Percentiles rank a stretch among this genome's conserved stretches.
Conservation (phyloP, 2,113 vertebrate genomes). For the Podocnemis expansa region DNA sequence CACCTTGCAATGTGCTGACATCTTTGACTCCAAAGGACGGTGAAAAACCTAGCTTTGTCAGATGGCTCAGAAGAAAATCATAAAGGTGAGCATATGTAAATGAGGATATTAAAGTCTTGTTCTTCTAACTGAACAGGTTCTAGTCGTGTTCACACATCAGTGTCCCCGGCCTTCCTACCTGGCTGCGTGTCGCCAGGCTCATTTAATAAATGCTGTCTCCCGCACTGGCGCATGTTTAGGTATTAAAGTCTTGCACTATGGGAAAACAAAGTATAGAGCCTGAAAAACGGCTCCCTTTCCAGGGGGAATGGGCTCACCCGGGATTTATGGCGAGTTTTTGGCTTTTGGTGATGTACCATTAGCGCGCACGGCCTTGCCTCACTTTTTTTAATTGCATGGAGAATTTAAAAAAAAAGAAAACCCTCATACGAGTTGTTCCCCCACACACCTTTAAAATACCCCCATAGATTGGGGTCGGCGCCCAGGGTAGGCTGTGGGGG, state of each 20-base stretch:
- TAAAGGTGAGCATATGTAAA: constrained; percentile 70
- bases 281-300: background rate
- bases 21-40: constrained; percentile 32
- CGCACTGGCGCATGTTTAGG: constrained; percentile 26
- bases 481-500: constrained; percentile 30
- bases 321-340: constrained; percentile 24
- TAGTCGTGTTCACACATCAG: background rate
- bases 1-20: constrained; percentile 18
- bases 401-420: constrained; percentile 4
- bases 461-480: background rate
- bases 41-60: constrained; percentile 57
- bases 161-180: constrained; percentile 21
- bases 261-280: background rate
- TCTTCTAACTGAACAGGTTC: background rate
- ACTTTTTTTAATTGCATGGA: constrained; percentile 21
- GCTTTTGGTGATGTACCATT: constrained; percentile 14
- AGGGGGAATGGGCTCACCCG: constrained; percentile 50
- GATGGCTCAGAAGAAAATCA: constrained; percentile 62
- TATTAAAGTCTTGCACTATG: constrained; percentile 12
- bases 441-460: background rate
- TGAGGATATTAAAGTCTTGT: background rate
- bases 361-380: constrained; percentile 3
- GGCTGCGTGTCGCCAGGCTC: constrained; percentile 42
- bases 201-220: background rate
- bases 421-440: background rate